These are phyloP conservation scores for Drosophila nigritarsus DNA, from an alignment of 2,888 invertebrate genomes.

Conservation along the genomic window DNA sequence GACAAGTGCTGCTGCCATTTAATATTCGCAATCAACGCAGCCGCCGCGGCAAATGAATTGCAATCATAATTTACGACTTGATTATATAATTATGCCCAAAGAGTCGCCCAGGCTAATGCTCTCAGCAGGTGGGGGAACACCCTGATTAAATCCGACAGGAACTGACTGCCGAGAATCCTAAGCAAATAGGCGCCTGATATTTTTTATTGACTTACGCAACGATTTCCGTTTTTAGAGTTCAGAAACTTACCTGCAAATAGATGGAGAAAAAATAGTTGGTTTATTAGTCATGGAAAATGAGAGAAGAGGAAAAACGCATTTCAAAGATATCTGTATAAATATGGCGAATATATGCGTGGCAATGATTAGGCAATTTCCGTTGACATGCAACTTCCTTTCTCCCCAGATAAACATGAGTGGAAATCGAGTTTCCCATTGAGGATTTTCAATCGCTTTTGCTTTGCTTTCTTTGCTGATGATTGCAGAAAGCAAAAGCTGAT, in stretches of 20 bases:
- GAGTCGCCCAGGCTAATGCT: slow-evolving; percentile 54
- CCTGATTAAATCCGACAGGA: slow-evolving; percentile 47
- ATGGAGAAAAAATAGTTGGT: slow-evolving; percentile 34
- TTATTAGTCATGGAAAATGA: slow-evolving; percentile 52
- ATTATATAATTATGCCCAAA: slow-evolving; percentile 28
- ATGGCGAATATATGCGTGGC: slow-evolving; percentile 53
- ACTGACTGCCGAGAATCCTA: slow-evolving; percentile 58
- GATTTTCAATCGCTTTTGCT: slow-evolving; percentile 19
- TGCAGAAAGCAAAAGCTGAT: slow-evolving; percentile 28
- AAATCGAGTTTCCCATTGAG: slow-evolving; percentile 63
- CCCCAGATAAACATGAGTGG: slow-evolving; percentile 15
- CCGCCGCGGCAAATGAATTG: slow-evolving; percentile 65
- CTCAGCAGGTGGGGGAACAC: slow-evolving; percentile 22
- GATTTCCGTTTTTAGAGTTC: slow-evolving; percentile 56
- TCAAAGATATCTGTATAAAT: slow-evolving; percentile 53
- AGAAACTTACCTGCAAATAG: slow-evolving; percentile 68
- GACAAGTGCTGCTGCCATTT: slow-evolving; percentile 31
- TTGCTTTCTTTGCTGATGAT: slow-evolving; percentile 1
- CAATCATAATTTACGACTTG: slow-evolving; percentile 41
- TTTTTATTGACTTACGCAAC: slow-evolving; percentile 74
- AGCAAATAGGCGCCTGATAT: slow-evolving; percentile 51
- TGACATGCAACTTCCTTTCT: slow-evolving; percentile 53
- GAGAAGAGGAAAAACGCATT: slow-evolving; percentile 33
- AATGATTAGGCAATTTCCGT: slow-evolving; percentile 78
- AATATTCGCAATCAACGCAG: slow-evolving; percentile 57